Conservation (phyloP, 2,113 vertebrate genomes). For the Garra rufa region DNA sequence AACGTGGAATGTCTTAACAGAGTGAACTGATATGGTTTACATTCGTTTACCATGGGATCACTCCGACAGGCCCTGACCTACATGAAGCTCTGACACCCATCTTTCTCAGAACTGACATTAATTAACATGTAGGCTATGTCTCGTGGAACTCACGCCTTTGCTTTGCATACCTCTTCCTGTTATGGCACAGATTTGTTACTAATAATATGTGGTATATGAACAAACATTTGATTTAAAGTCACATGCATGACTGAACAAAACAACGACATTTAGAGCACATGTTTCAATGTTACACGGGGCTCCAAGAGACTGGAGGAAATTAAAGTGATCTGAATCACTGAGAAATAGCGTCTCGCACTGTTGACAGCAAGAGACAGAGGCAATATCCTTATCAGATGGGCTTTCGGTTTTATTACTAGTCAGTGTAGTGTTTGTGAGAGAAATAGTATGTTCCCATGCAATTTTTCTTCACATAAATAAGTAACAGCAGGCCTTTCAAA, state of each 20-base stretch:
- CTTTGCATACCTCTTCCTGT: not conserved
- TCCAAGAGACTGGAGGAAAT: constrained; percentile 43
- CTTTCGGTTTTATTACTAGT: not conserved
- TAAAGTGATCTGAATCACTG: constrained; percentile 53
- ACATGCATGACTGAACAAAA: not conserved
- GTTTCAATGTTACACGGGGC: not conserved
- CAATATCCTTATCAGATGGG: not conserved
- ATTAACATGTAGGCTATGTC: not conserved
- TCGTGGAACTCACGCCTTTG: not conserved
- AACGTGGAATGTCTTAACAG: constrained; percentile 65
- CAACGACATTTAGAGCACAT: not conserved
- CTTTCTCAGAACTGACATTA: not conserved
- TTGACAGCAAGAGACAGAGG: not conserved
- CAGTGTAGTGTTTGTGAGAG: not conserved
- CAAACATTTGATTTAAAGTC: not conserved
- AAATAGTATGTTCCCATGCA: not conserved
- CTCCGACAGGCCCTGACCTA: not conserved
- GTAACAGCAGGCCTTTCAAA: not conserved
- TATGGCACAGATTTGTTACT: not conserved
- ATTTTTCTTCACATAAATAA: not conserved
- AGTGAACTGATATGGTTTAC: not conserved
- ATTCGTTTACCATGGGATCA: constrained; percentile 37
- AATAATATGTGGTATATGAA: not conserved
- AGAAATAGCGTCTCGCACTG: constrained; percentile 33
- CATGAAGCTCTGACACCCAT: constrained; percentile 19